Evolutionary conservation across 92 coral and sea anemone genomes (phyloP), one percentile per base, ranked within the genome.

Genomic region (Zoanthus sociatus): DNA sequence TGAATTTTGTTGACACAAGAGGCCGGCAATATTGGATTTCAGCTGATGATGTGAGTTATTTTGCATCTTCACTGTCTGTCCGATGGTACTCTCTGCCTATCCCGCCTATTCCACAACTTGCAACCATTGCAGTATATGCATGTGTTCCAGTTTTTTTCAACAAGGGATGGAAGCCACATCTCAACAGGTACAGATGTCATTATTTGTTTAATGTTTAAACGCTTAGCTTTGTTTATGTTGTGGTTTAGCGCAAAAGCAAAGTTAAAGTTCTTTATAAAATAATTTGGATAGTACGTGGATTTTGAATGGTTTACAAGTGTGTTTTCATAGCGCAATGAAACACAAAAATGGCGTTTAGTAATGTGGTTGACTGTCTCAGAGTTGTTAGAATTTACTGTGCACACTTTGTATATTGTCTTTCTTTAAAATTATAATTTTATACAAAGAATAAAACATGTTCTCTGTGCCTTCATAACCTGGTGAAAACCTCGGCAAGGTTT

Each of bases 141-240:
- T 83, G 92, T 83, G 92, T 94, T 7, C 98, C 99, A 8, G 94
- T 97, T 20, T 97, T 97, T 61, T 97, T 87, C 63, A 87, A 89
- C 92, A 97, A 91, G 87, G 89, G 89, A 71, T 97, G 99, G 99
- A 95, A 86, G 54, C 95, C 99, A 21, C 98, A 96, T 73, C 14
- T 48, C 17, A 92, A 92, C 60, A 96, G 99, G 99, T 96, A 83
- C 42, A 32, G 26, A 58, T 3, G 12, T 30, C 18, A 15, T n/a
- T 9, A 21, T 11, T 32, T 5, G 7, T 18, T 37, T 11, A 46
- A 47, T 32, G 15, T 73, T 9, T 5, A 73, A 46, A 26, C 26
- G 26, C 11, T 15, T 2, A 70, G 6, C 18, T 16, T 14, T 16
- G 46, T 75, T 15, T 75, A 20, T 2, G 18, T 33, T 73, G 46